Evolutionary conservation across 2,888 invertebrate genomes (phyloP).

Genomic region (Pardosa pseudoannulata): DNA sequence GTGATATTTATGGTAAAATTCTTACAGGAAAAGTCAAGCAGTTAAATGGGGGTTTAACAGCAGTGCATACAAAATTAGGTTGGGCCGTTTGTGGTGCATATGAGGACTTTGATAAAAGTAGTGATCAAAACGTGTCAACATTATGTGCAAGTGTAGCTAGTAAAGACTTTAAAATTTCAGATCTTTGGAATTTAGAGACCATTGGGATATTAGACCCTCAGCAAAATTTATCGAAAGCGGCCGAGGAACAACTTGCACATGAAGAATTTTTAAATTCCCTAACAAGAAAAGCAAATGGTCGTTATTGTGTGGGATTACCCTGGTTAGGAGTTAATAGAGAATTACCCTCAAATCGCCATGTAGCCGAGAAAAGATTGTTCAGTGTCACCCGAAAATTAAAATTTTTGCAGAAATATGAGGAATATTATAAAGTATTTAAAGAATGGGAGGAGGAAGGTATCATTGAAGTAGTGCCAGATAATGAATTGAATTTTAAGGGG

Average conservation of each 20-base stretch:
- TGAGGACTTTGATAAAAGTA: background rate
- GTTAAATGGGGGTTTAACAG: too few relatives aligned
- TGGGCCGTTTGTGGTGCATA: conserved; percentile 11
- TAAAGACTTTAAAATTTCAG: too few relatives aligned
- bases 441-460: conserved; percentile 1
- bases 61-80: too few relatives aligned
- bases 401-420: background rate
- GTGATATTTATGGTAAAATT: conserved; percentile 15
- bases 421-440: conserved; percentile 6
- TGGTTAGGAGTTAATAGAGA: background rate
- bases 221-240: background rate
- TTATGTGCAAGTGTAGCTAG: background rate
- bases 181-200: conserved; percentile 2
- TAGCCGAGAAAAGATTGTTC: conserved; percentile 22
- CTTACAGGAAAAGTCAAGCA: too few relatives aligned
- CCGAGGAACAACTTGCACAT: background rate
- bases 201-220: conserved; percentile 10
- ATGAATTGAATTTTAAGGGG: conserved; percentile 2
- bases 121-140: background rate
- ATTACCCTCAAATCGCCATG: background rate
- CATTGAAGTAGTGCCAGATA: background rate
- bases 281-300: background rate
- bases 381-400: conserved; percentile 22
- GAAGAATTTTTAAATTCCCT: background rate
- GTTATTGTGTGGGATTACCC: background rate